A percentile compares a stretch with the other conserved stretches of the same genome.
These are phyloP conservation scores for Oscheius onirici DNA, from an alignment of 2,888 invertebrate genomes.

Conservation along the genomic window DNA sequence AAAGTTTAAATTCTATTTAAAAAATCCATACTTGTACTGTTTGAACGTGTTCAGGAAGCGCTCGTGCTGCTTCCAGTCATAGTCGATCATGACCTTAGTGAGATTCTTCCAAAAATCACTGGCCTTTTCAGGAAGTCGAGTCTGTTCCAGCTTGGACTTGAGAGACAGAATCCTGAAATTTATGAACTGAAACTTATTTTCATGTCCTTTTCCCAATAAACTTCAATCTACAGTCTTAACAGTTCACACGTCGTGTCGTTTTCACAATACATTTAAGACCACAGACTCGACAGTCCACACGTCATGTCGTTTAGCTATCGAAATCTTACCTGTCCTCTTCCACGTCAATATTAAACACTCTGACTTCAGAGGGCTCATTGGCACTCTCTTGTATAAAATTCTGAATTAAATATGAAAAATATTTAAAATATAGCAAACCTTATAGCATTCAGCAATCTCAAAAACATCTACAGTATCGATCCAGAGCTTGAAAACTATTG, in stretches of 20 bases:
- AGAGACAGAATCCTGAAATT: background rate
- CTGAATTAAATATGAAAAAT: background rate
- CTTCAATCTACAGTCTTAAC: background rate
- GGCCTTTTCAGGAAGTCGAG: background rate
- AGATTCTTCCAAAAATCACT: slow-evolving; percentile 38
- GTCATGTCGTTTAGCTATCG: no score
- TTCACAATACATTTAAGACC: no score
- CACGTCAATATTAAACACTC: slow-evolving; percentile 14
- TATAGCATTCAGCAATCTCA: background rate
- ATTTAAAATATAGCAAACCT: background rate
- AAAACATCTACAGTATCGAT: background rate
- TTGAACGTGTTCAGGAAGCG: slow-evolving; percentile 62
- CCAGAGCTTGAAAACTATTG: slow-evolving; percentile 1
- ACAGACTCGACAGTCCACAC: no score
- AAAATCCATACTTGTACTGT: slow-evolving; percentile 41
- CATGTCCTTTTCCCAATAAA: background rate
- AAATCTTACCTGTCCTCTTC: background rate
- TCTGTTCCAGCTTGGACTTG: background rate
- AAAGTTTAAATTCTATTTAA: background rate
- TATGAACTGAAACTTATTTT: no score
- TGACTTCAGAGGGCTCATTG: background rate
- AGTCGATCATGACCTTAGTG: slow-evolving; percentile 44
- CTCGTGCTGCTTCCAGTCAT: slow-evolving; percentile 61
- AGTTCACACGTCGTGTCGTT: no score
- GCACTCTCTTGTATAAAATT: background rate